Percentiles rank a stretch among this genome's conserved stretches.
These are phyloP conservation scores for Nebria salina DNA, from an alignment of 2,888 invertebrate genomes.

Conservation along the genomic window DNA sequence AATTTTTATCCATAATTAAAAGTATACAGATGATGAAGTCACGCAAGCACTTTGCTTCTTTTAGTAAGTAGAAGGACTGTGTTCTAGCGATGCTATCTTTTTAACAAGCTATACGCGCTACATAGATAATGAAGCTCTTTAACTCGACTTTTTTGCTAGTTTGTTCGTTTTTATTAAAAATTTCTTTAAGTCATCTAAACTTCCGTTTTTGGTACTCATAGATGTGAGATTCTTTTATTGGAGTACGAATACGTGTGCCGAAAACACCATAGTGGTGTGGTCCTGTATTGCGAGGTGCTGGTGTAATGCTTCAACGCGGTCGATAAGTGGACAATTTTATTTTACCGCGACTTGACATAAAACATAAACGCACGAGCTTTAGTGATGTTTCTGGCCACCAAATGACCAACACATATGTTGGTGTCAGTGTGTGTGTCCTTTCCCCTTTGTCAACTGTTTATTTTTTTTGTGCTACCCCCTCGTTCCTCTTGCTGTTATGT, in stretches of 20 bases:
- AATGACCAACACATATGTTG: conserved; percentile 38
- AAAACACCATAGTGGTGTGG: no score
- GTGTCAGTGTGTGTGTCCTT: conserved; percentile 31
- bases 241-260: no score
- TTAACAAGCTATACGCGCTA: not conserved
- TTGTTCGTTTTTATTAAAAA: no score
- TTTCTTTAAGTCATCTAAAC: no score
- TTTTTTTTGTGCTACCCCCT: conserved; percentile 33
- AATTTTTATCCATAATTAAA: conserved; percentile 40
- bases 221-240: not conserved
- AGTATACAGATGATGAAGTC: conserved; percentile 36
- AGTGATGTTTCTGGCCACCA: conserved; percentile 26
- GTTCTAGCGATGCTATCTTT: conserved; percentile 2
- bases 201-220: not conserved
- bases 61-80: not conserved
- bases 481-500: conserved; percentile 26
- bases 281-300: not conserved
- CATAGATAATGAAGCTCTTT: no score
- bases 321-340: conserved; percentile 56
- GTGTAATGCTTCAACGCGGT: conserved; percentile 57
- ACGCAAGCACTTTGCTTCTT: conserved; percentile 10
- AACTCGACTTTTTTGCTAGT: no score
- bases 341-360: conserved; percentile 24
- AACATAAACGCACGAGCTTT: conserved; percentile 30
- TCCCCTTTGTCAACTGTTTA: conserved; percentile 40